A percentile compares a stretch with the other conserved stretches of the same genome.
Conservation (phyloP, 2,113 vertebrate genomes). For the Penelope pileata region DNA sequence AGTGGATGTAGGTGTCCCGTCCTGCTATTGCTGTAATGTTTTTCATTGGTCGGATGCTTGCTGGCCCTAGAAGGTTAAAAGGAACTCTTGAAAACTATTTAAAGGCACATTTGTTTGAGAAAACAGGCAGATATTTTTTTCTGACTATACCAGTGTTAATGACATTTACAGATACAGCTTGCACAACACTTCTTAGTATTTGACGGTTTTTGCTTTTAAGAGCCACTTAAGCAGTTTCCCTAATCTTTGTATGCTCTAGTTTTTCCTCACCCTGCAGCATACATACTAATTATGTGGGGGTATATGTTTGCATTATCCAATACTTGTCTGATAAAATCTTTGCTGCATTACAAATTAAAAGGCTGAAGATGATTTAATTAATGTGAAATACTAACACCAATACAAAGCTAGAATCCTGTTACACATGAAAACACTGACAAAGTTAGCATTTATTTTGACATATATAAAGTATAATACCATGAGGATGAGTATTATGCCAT, state of each 20-base stretch:
- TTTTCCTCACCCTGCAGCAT: conserved; percentile 49
- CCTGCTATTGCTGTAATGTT: conserved; percentile 98
- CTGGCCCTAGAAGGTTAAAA: conserved; percentile 85
- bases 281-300: background rate
- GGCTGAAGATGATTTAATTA: conserved; percentile 29
- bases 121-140: background rate
- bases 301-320: background rate
- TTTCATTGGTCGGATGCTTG: conserved; percentile 97
- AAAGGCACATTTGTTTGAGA: background rate
- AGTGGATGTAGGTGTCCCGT: conserved; percentile 95
- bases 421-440: background rate
- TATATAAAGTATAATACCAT: background rate
- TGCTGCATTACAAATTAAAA: conserved; percentile 35
- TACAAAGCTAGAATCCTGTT: background rate
- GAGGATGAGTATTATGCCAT: conserved; percentile 32
- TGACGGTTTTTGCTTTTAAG: conserved; percentile 28
- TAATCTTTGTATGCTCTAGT: conserved; percentile 45
- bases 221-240: conserved; percentile 23
- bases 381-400: conserved; percentile 4
- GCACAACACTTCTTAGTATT: background rate
- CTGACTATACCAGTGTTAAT: background rate
- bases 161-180: background rate
- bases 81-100: conserved; percentile 78
- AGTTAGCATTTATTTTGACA: background rate
- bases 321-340: conserved; percentile 24